Base-by-base conservation (phyloP, 2,113 vertebrate genomes). In the Myanophis thanlyinensis region DNA sequence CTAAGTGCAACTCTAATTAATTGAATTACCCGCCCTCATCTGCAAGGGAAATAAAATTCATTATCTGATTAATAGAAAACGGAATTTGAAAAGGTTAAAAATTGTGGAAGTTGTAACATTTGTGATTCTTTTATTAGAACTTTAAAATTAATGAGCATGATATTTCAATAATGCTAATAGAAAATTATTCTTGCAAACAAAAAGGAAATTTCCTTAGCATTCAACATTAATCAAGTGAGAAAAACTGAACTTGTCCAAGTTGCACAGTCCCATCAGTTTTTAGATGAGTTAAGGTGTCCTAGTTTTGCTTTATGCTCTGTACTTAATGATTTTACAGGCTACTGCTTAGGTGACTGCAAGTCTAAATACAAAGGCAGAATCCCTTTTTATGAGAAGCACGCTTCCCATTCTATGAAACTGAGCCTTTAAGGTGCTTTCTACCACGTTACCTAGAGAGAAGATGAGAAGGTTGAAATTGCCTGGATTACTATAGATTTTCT, bases 81-180 rank as follows among this genome's bases (percentile, higher is more conserved):
- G 30, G 27, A 84, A 5, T 52, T 53, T 88, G 62, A 54, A 85
- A 92, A 92, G 87, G 52, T 59, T 59, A 56, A 85, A 53, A 27
- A 89, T 22, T 48, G 30, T 35, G 51, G 25, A 40, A 11, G 73
- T 48, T 56, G 80, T 46, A 92, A 52, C 27, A 23, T 89, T 59
- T 89, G 27, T 30, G 47, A 59, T 40, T 89, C 44, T 80, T 49
- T 48, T 56, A 40, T 89, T 56, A 85, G 10, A 54, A 35, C 22
- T 89, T 80, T 92, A 89, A 48, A 92, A 92, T 54, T 80, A 92
- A 92, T 84, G 30, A 87, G 85, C 22, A 15, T 25, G 62, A 54
- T 52, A 89, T 92, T 92, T 92, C 54, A n/a, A 62, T 88, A 67
- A 87, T n/a, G 40, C 25, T 84, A 92, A 89, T 25, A 46, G 91